A percentile compares a stretch with the other conserved stretches of the same genome.
phyloP scores from a whole-genome alignment of 2,797 vertebrate species.

The Centroberyx gerrardi region DNA sequence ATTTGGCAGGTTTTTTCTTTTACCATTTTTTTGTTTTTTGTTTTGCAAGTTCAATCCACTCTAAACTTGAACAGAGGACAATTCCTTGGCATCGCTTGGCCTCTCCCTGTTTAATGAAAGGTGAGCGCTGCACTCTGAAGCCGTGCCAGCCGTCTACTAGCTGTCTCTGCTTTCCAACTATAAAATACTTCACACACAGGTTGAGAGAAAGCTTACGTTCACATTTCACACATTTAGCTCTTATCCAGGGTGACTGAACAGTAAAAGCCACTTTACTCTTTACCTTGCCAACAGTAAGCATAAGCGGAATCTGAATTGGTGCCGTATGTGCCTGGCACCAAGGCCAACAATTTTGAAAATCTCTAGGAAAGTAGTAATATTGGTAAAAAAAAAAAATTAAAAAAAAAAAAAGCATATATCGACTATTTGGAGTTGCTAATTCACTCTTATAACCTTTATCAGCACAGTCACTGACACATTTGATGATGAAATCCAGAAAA shows the following conservation, averaged over 20 bases:
- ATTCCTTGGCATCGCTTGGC: constrained; percentile 20
- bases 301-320: too few species aligned
- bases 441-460: too few species aligned
- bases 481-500: too few species aligned
- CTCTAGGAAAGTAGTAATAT: too few species aligned
- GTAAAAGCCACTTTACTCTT: constrained; percentile 46
- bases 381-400: too few species aligned
- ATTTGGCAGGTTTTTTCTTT: neutral
- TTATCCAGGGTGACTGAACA: constrained; percentile 22
- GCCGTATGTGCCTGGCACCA: too few species aligned
- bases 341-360: too few species aligned
- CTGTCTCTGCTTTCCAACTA: constrained; percentile 2
- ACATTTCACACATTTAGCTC: constrained; percentile 30
- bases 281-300: neutral
- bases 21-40: constrained; percentile 2
- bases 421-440: too few species aligned
- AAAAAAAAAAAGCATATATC: too few species aligned
- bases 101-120: constrained; percentile 19
- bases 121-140: constrained; percentile 35
- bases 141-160: constrained; percentile 13
- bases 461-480: too few species aligned
- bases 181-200: constrained; percentile 17
- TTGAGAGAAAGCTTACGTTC: constrained; percentile 27
- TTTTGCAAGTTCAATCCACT: neutral
- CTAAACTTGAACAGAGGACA: constrained; percentile 6